phyloP scores from a whole-genome alignment of 2,113 vertebrate genomes.

The Micronycteris hirsuta region DNA sequence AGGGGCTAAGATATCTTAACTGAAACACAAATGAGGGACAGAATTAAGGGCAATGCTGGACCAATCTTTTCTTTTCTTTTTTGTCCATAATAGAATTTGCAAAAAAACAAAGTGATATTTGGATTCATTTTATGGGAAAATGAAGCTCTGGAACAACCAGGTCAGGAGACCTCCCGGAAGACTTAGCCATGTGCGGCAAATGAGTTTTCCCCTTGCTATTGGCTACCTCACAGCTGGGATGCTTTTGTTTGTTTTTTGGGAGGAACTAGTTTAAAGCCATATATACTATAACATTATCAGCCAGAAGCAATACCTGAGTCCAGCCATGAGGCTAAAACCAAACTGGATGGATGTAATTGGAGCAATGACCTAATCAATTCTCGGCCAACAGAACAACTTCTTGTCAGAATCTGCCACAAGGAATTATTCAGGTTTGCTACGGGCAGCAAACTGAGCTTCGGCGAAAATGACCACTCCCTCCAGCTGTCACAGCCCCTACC shows the following conservation, averaged over 20 bases:
- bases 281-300: neutral
- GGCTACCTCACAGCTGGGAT: neutral
- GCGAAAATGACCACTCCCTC: neutral
- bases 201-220: neutral
- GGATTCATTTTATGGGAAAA: neutral
- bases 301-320: neutral
- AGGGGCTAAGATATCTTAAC: neutral
- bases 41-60: neutral
- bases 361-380: constrained; percentile 20
- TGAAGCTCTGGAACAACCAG: neutral
- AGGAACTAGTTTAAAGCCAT: neutral
- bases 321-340: neutral
- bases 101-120: neutral
- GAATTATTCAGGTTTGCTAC: constrained; percentile 11
- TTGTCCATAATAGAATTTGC: neutral
- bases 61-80: neutral
- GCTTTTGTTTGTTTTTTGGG: neutral
- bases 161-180: neutral
- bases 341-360: neutral
- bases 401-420: constrained; percentile 39
- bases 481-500: neutral
- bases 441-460: neutral
- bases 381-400: neutral
- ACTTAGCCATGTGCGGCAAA: neutral
- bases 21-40: neutral